phyloP scores from a whole-genome alignment of 1,140 invertebrate species.

The Trichogramma pretiosum region DNA sequence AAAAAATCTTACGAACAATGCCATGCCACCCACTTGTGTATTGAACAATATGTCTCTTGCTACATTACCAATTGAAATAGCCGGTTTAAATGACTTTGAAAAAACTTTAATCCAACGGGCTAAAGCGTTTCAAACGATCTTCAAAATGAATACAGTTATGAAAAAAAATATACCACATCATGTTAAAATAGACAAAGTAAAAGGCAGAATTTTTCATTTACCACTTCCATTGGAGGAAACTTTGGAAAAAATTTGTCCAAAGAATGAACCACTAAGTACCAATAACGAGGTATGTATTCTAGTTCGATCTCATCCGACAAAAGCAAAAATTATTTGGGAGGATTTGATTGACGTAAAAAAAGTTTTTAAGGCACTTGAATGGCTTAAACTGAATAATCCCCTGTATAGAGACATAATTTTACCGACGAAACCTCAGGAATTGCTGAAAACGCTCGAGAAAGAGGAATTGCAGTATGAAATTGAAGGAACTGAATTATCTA shows the following conservation, averaged over 20 bases:
- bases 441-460: no score
- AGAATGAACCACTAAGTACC: conserved; percentile 19
- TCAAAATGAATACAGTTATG: conserved; percentile 24
- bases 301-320: conserved; percentile 13
- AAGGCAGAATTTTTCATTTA: conserved; percentile 31
- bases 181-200: conserved; percentile 26
- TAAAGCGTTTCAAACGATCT: conserved; percentile 32
- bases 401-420: no score
- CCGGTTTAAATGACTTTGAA: conserved; percentile 23
- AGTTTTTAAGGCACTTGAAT: no score
- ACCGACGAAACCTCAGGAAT: no score
- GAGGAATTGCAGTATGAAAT: no score
- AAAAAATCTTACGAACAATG: conserved; percentile 9
- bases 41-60: no score
- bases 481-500: no score
- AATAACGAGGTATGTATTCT: conserved; percentile 26
- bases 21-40: conserved; percentile 14
- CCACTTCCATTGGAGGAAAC: conserved; percentile 30
- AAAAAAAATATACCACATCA: conserved; percentile 28
- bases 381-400: no score
- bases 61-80: no score
- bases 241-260: conserved; percentile 24
- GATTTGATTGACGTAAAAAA: conserved; percentile 2
- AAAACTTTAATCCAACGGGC: conserved; percentile 30
- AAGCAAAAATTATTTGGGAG: conserved; percentile 3